phyloP scores from a whole-genome alignment of 53 echinoderm and acorn worm species.

The Apostichopus leukothele region DNA sequence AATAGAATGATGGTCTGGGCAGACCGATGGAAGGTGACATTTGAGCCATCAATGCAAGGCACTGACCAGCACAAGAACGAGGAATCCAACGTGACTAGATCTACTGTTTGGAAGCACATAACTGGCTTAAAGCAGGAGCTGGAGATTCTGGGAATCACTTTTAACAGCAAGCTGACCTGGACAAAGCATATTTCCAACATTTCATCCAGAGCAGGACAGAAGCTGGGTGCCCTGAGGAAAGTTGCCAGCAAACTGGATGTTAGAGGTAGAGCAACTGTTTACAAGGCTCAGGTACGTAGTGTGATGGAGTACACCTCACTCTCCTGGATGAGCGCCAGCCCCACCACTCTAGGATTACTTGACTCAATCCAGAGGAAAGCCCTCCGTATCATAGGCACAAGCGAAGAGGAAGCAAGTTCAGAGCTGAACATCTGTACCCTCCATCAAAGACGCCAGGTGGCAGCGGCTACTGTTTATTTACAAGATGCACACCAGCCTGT shows the following conservation, averaged over 20 bases:
- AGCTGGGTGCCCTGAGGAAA: constrained; percentile 55
- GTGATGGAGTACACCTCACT: constrained; percentile 59
- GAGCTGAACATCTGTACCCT: constrained; percentile 42
- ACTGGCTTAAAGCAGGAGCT: constrained; percentile 12
- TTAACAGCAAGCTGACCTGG: constrained; percentile 56
- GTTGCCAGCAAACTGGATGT: constrained; percentile 46
- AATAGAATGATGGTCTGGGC: no score
- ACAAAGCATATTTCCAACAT: constrained; percentile 46
- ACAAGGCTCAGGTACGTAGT: constrained; percentile 56
- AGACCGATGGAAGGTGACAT: no score
- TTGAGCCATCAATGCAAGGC: no score
- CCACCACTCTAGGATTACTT: constrained; percentile 46
- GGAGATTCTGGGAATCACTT: constrained; percentile 55
- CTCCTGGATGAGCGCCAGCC: constrained; percentile 55
- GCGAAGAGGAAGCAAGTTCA: constrained; percentile 11
- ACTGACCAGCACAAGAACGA: constrained; percentile 27
- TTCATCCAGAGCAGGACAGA: constrained; percentile 54
- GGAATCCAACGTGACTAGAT: constrained; percentile 34
- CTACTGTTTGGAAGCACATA: constrained; percentile 41
- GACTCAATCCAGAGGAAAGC: constrained; percentile 55
- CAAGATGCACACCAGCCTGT: constrained; percentile 57
- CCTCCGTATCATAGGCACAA: constrained; percentile 48
- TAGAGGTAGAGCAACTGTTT: constrained; percentile 54
- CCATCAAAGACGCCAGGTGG: constrained; percentile 49
- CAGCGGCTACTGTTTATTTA: constrained; percentile 51